A percentile compares a stretch with the other conserved stretches of the same genome.
Conservation (phyloP, 2,113 vertebrate genomes). For the Chloropsis cyanopogon region DNA sequence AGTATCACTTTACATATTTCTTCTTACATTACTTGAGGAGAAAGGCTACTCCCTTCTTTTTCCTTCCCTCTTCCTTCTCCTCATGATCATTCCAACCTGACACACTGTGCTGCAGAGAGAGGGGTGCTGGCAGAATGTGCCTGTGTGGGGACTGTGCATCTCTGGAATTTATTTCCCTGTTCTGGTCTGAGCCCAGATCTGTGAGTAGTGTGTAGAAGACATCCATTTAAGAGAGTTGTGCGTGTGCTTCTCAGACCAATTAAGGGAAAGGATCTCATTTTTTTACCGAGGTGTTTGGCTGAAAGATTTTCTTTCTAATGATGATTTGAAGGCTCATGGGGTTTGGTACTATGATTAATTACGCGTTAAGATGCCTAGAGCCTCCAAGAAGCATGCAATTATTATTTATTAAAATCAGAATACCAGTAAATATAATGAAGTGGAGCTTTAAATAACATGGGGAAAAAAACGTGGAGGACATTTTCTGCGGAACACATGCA, state of each 20-base stretch:
- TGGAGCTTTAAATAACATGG: slow-evolving; percentile 17
- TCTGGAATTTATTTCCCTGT: neutral
- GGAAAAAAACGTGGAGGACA: neutral
- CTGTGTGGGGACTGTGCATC: neutral
- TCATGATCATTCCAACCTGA: neutral
- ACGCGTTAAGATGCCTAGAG: slow-evolving; percentile 6
- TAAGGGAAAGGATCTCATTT: neutral
- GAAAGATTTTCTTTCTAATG: slow-evolving; percentile 51
- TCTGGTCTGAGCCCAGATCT: neutral
- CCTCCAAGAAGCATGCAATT: neutral
- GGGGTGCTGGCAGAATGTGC: neutral
- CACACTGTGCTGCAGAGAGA: neutral
- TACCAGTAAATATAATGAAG: slow-evolving; percentile 46
- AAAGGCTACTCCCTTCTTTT: neutral
- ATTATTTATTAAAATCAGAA: slow-evolving; percentile 58
- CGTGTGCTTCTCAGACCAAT: neutral
- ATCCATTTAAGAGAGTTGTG: neutral
- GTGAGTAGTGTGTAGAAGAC: neutral
- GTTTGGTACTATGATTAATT: slow-evolving; percentile 57
- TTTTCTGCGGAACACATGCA: slow-evolving; percentile 23
- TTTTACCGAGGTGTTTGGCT: neutral
- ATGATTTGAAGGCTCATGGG: slow-evolving; percentile 49
- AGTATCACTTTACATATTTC: neutral
- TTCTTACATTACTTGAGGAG: neutral
- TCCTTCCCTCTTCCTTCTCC: neutral